Evolutionary conservation across 1,140 invertebrate species (phyloP), one percentile per base, ranked within the genome.

Genomic region (Drosophila nasuta): DNA sequence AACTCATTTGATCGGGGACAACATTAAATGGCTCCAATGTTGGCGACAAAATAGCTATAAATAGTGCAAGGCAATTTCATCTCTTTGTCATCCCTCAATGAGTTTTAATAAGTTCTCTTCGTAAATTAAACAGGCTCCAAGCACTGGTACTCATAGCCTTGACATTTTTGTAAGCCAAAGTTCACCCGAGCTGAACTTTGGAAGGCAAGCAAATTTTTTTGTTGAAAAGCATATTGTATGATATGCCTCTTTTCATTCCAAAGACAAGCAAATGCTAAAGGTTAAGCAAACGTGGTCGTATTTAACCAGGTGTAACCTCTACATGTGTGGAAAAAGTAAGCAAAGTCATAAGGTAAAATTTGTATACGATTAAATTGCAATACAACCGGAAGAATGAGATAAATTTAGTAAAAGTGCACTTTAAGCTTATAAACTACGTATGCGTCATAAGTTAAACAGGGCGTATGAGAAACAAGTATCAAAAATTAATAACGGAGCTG

Each of bases 191-290:
- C 49, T 71, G 43, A 66, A 17, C 52, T 64, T 28, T 57, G 51
- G 38, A 11, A 5, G 17, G 41, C 58, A 79, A 62, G 52, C 59
- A 72, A 76, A 79, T 54, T 57, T 41, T 52, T 25, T 74, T 86
- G 74, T 74, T 86, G 74, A 63, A 87, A 65, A 35, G 52, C 51
- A 35, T 65, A 46, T 52, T 48, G 10, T 43, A 74, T 38, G 15
- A 15, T 15, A 15, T 15, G 59, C 59, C 15, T 15, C 15, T 5
- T 43, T 43, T 51, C 43, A 59, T 25, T 38, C 17, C 15, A 45
- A 52, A 62, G 33, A 46, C 46, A 62, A 11, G 35, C 20, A 51
- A 65, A 79, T 77, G 76, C 20, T 68, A 82, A 51, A 69, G 70
- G 72, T 74, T 72, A 73, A 70, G 13, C 57, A 69, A 79, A 79